These are phyloP conservation scores for Hippocampus zosterae DNA, from an alignment of 2,113 vertebrate genomes.

Conservation along the genomic window DNA sequence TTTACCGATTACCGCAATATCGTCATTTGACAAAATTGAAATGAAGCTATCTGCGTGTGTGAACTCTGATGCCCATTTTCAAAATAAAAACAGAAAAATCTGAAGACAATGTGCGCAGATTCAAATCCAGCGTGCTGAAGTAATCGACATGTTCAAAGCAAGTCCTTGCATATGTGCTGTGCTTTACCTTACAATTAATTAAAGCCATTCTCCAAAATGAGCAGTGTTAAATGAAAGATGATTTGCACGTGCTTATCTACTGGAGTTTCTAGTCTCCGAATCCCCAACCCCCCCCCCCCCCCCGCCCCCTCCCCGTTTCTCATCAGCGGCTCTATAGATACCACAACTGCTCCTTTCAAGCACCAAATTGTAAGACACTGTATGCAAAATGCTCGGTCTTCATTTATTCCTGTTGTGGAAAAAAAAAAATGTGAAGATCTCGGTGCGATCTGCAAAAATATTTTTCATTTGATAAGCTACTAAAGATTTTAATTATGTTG, in stretches of 20 bases:
- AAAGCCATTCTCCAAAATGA: constrained; percentile 71
- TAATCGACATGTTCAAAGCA: constrained; percentile 33
- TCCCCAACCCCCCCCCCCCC: too few species aligned
- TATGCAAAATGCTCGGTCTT: constrained; percentile 83
- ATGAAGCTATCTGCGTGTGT: too few species aligned
- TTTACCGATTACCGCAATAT: too few species aligned
- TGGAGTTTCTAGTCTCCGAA: constrained; percentile 57
- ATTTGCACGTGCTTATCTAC: constrained; percentile 73
- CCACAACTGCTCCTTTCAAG: constrained; percentile 71
- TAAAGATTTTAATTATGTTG: constrained; percentile 99
- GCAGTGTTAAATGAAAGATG: constrained; percentile 68
- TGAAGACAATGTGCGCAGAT: neutral
- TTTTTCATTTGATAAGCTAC: constrained; percentile 99
- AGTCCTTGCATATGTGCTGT: constrained; percentile 39
- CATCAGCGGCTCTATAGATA: constrained; percentile 70
- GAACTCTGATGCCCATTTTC: neutral
- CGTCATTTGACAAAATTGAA: too few species aligned
- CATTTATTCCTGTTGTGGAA: constrained; percentile 99
- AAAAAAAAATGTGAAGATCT: constrained; percentile 99
- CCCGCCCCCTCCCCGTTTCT: constrained; percentile 53
- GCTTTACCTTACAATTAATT: constrained; percentile 75
- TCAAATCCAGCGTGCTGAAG: constrained; percentile 6
- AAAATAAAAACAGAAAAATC: neutral
- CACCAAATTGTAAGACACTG: constrained; percentile 64
- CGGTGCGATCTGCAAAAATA: constrained; percentile 98